phyloP scores from a whole-genome alignment of 2,888 invertebrate species.

The Andrena minutula region DNA sequence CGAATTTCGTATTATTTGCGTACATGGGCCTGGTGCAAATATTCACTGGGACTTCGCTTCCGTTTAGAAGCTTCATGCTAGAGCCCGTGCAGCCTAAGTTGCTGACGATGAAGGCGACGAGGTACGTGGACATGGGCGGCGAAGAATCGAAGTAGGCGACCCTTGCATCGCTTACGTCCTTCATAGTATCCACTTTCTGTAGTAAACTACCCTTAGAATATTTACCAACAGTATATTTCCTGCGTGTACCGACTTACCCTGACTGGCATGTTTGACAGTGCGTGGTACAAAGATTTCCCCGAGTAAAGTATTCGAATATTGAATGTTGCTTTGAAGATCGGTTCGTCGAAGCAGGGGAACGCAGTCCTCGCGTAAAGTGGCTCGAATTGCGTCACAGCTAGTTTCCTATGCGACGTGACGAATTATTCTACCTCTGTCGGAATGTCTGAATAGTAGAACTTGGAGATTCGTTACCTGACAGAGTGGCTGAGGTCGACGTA shows the following conservation, averaged over 20 bases:
- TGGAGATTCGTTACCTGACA: constrained; percentile 22
- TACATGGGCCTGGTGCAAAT: constrained; percentile 47
- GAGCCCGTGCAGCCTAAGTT: constrained; percentile 68
- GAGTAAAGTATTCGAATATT: constrained; percentile 37
- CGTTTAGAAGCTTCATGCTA: constrained; percentile 56
- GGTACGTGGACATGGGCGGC: constrained; percentile 72
- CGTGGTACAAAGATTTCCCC: constrained; percentile 39
- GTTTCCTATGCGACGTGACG: constrained; percentile 23
- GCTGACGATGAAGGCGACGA: constrained; percentile 71
- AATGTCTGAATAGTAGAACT: not conserved
- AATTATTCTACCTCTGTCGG: not conserved
- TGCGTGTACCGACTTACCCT: constrained; percentile 11
- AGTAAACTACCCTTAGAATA: too few species aligned
- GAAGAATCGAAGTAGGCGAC: constrained; percentile 56
- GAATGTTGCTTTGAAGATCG: constrained; percentile 51
- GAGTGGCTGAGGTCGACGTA: constrained; percentile 77
- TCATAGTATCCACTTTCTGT: constrained; percentile 20
- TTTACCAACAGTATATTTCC: not conserved
- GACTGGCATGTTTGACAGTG: constrained; percentile 56
- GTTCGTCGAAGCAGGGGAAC: constrained; percentile 62
- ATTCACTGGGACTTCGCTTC: constrained; percentile 42
- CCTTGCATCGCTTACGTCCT: constrained; percentile 4
- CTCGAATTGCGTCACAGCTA: constrained; percentile 55
- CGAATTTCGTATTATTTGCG: constrained; percentile 36
- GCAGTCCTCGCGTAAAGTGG: constrained; percentile 50